phyloP scores from a whole-genome alignment of 2,888 invertebrate species.

The Plusia festucae region DNA sequence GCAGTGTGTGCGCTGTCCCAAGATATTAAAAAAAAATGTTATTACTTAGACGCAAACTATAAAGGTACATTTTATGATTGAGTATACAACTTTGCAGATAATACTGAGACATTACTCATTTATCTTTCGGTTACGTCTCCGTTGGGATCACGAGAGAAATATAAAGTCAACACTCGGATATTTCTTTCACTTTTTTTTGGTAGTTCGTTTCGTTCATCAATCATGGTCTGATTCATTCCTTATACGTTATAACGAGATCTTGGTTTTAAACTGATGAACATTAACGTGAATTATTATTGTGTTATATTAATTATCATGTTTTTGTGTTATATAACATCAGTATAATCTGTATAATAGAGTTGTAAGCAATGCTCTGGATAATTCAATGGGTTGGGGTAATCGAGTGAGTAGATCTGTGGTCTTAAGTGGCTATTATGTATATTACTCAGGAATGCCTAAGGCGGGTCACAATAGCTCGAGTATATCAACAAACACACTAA shows the following conservation, averaged over 20 bases:
- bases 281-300: slow-evolving; percentile 4
- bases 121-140: slow-evolving; percentile 44
- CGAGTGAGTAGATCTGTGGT: slow-evolving; percentile 23
- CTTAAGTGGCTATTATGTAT: slow-evolving; percentile 36
- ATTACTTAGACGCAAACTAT: slow-evolving; percentile 29
- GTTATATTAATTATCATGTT: background rate
- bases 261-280: slow-evolving; percentile 14
- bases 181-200: slow-evolving; percentile 45
- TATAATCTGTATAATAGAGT: too few relatives aligned
- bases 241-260: slow-evolving; percentile 28
- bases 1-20: too few relatives aligned
- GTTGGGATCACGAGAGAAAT: slow-evolving; percentile 27
- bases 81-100: slow-evolving; percentile 43
- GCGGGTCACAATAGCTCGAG: slow-evolving; percentile 42
- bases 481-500: slow-evolving; percentile 58
- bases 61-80: slow-evolving; percentile 49
- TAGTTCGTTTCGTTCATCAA: slow-evolving; percentile 43
- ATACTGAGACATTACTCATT: slow-evolving; percentile 43
- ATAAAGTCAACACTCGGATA: slow-evolving; percentile 53
- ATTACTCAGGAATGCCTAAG: slow-evolving; percentile 31
- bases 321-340: background rate
- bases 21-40: too few relatives aligned
- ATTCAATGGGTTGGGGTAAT: slow-evolving; percentile 43
- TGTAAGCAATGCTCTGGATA: slow-evolving; percentile 11
- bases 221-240: slow-evolving; percentile 54